These are phyloP conservation scores for Tympanuchus pallidicinctus DNA, from an alignment of 2,113 vertebrate species.

Conservation along the genomic window DNA sequence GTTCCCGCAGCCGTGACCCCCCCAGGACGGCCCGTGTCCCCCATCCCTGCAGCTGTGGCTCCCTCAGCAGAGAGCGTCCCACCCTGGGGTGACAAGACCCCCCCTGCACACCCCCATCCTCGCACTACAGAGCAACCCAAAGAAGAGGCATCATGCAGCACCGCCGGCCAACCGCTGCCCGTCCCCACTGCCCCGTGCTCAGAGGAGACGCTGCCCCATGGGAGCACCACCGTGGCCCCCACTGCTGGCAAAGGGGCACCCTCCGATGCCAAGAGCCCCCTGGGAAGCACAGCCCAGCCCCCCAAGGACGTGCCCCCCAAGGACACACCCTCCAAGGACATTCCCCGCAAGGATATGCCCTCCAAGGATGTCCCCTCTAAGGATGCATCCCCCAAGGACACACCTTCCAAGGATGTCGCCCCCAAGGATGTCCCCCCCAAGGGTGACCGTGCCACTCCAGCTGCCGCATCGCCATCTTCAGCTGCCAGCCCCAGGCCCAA, in stretches of 20 bases:
- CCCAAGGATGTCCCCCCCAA: not conserved
- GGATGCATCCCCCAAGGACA: no score
- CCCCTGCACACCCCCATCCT: rapidly evolving
- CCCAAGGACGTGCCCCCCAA: no score
- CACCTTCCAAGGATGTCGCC: not conserved
- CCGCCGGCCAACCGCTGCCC: not conserved
- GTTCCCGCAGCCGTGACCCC: not conserved
- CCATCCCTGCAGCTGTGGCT: not conserved
- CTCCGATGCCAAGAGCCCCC: not conserved
- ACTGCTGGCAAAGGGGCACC: not conserved
- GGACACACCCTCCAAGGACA: no score
- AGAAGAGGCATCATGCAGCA: constrained; percentile 19
- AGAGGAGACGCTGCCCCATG: rapidly evolving
- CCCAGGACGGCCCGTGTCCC: not conserved
- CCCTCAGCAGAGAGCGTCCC: not conserved
- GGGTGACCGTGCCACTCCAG: not conserved
- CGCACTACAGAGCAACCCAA: not conserved
- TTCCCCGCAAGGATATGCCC: not conserved
- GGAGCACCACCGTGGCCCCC: constrained; percentile 10
- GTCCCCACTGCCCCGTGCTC: not conserved
- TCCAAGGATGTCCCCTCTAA: no score
- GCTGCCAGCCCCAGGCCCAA: constrained; percentile 63
- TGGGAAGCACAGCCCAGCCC: rapidly evolving
- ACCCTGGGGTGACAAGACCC: rapidly evolving
- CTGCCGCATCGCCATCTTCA: not conserved